phyloP scores from a whole-genome alignment of 2,888 invertebrate species.

The Furcula furcula region DNA sequence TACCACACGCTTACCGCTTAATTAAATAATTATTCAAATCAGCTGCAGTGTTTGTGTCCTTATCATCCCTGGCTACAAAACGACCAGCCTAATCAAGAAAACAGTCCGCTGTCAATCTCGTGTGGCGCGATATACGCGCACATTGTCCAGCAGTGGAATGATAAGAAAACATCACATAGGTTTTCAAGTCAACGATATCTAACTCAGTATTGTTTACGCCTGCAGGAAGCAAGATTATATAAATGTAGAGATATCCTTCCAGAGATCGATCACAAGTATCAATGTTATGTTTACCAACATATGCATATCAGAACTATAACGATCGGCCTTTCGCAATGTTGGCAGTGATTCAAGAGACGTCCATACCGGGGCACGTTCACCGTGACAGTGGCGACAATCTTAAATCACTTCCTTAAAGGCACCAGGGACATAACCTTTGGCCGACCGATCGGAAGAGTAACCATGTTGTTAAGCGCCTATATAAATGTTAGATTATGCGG shows the following conservation, averaged over 20 bases:
- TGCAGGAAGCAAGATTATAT: no score
- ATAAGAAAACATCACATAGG: no score
- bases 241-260: background rate
- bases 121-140: no score
- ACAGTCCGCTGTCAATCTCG: no score
- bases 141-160: no score
- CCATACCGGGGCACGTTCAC: slow-evolving; percentile 20
- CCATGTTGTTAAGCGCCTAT: slow-evolving; percentile 35
- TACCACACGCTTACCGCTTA: no score
- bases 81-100: no score
- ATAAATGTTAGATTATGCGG: slow-evolving; percentile 42
- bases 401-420: slow-evolving; percentile 22
- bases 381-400: slow-evolving; percentile 24
- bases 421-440: slow-evolving; percentile 30
- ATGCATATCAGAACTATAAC: slow-evolving; percentile 13
- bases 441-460: slow-evolving; percentile 25
- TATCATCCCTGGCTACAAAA: no score
- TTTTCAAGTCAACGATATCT: no score
- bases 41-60: no score
- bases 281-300: slow-evolving; percentile 1
- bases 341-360: slow-evolving; percentile 27
- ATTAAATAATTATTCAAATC: no score
- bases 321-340: slow-evolving; percentile 23
- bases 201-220: no score
- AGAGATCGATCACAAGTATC: background rate